Evolutionary conservation across 1,140 invertebrate genomes (phyloP).

Genomic region (Artemia franciscana): DNA sequence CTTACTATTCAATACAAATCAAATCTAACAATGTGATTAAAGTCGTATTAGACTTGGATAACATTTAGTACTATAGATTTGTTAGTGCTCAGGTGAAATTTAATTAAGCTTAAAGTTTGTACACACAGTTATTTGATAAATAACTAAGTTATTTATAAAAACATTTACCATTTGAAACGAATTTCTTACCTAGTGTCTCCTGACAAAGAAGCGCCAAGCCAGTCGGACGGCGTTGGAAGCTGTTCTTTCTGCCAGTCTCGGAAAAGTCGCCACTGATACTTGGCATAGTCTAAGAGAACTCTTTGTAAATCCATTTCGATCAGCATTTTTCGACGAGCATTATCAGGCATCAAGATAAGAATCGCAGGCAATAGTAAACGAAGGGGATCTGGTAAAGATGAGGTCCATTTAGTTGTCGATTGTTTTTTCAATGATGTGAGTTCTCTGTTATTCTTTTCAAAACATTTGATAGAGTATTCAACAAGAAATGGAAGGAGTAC

Average conservation of each 20-base stretch:
- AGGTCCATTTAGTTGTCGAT: neutral
- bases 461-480: slow-evolving; percentile 11
- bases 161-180: too few species aligned
- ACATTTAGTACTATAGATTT: too few species aligned
- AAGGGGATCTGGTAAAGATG: slow-evolving; percentile 33
- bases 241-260: slow-evolving; percentile 19
- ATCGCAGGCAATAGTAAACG: slow-evolving; percentile 58
- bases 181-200: neutral
- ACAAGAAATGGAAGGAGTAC: slow-evolving; percentile 50
- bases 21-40: too few species aligned
- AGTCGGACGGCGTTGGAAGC: slow-evolving; percentile 6
- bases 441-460: neutral
- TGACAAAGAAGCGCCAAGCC: slow-evolving; percentile 1
- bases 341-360: slow-evolving; percentile 72
- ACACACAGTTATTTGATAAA: too few species aligned
- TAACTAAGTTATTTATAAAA: too few species aligned
- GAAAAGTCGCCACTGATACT: slow-evolving; percentile 63
- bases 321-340: slow-evolving; percentile 53
- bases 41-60: too few species aligned
- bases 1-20: too few species aligned
- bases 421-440: slow-evolving; percentile 28
- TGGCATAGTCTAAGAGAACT: slow-evolving; percentile 47
- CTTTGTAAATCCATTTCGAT: slow-evolving; percentile 37
- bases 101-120: too few species aligned
- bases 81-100: too few species aligned